Conservation (phyloP, 2,113 vertebrate genomes). For the Sphyrna mokarran region DNA sequence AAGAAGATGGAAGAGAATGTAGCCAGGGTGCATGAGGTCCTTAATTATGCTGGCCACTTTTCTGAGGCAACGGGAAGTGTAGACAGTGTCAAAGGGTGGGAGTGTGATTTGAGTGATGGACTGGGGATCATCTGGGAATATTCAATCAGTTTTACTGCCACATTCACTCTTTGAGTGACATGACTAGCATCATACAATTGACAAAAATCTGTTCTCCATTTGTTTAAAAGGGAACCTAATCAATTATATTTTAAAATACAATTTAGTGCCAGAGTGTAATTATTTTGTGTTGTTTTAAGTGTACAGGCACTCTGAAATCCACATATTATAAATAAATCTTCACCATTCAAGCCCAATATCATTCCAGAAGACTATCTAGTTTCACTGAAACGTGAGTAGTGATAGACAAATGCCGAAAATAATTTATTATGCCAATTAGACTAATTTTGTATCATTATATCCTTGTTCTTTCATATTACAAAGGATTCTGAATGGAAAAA, state of each 20-base stretch:
- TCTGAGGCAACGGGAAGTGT: too few relatives aligned
- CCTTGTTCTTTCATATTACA: not conserved
- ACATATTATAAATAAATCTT: not conserved
- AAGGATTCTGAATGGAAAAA: not conserved
- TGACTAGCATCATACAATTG: not conserved
- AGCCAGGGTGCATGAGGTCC: too few relatives aligned
- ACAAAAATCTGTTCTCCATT: constrained; percentile 10
- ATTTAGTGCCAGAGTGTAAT: not conserved
- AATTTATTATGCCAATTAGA: not conserved
- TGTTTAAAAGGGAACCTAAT: not conserved
- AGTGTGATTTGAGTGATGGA: too few relatives aligned
- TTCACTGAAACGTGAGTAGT: not conserved
- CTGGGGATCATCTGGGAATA: not conserved
- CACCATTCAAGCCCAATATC: not conserved
- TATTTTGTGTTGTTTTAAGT: not conserved
- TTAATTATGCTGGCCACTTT: too few relatives aligned
- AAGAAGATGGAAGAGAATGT: too few relatives aligned
- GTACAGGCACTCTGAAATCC: not conserved
- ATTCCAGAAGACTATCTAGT: not conserved
- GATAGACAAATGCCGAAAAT: not conserved
- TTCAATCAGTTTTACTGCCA: not conserved
- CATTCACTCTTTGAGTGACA: not conserved
- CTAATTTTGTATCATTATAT: not conserved
- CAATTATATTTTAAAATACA: constrained; percentile 25
- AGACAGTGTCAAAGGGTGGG: too few relatives aligned